Conservation (phyloP, 2,113 vertebrate species). For the Elgaria multicarinata region DNA sequence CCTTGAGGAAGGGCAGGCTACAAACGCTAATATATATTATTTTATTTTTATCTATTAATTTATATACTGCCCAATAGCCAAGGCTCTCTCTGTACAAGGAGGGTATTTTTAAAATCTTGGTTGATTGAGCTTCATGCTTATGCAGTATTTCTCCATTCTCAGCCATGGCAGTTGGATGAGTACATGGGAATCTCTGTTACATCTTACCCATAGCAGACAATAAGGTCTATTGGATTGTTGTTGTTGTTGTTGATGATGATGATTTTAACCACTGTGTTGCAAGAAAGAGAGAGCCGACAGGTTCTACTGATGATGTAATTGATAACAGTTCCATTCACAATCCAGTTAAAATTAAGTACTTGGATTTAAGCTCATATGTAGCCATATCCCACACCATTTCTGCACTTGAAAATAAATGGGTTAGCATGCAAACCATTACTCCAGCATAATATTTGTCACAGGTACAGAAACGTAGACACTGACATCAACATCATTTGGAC, state of each 20-base stretch:
- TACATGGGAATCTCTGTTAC: neutral
- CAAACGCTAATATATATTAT: neutral
- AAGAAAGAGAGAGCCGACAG: neutral
- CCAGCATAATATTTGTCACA: neutral
- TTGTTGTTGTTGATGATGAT: too few relatives aligned
- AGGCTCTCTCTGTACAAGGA: too few relatives aligned
- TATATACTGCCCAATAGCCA: too few relatives aligned
- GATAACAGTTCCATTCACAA: neutral
- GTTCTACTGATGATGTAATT: neutral
- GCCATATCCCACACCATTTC: neutral
- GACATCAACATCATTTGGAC: neutral
- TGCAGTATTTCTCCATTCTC: neutral
- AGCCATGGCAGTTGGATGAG: neutral
- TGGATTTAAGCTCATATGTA: neutral
- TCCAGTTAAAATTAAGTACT: neutral
- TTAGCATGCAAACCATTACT: neutral
- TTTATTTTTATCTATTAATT: too few relatives aligned
- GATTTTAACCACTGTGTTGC: neutral
- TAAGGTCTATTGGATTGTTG: neutral
- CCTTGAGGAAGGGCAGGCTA: neutral
- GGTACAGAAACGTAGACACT: neutral
- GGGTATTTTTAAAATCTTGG: neutral
- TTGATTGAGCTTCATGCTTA: neutral
- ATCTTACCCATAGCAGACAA: neutral
- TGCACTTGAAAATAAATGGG: neutral